Evolutionary conservation across 2,888 invertebrate species (phyloP).

Genomic region (Trachelus stipa): DNA sequence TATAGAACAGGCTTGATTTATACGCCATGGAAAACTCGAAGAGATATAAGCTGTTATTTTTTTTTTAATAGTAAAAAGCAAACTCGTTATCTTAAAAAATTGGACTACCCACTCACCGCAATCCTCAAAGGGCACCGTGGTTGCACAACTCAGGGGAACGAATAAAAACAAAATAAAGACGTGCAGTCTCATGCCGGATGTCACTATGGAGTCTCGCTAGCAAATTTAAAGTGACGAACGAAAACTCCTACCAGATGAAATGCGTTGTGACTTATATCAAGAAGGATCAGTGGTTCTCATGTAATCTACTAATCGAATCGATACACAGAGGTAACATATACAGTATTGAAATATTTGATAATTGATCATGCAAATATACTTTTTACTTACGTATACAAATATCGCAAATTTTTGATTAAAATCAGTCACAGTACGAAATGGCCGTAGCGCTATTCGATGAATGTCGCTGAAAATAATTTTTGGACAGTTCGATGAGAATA

Average conservation of each 20-base stretch:
- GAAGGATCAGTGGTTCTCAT: conserved; percentile 8
- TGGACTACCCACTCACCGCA: conserved; percentile 13
- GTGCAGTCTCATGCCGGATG: not conserved
- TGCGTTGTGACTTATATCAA: conserved; percentile 8
- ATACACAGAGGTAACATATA: too few species aligned
- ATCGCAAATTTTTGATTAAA: not conserved
- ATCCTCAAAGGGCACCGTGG: conserved; percentile 17
- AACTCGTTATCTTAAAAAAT: not conserved
- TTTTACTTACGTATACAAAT: not conserved
- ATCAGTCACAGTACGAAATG: not conserved
- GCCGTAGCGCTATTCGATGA: not conserved
- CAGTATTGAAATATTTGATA: not conserved
- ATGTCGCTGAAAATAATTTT: not conserved
- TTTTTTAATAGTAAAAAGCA: not conserved
- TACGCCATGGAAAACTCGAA: not conserved
- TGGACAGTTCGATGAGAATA: not conserved
- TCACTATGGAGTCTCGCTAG: not conserved
- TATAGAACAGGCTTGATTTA: not conserved
- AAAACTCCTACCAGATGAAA: not conserved
- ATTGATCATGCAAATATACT: not conserved
- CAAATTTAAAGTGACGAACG: not conserved
- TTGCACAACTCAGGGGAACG: not conserved
- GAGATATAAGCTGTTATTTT: not conserved
- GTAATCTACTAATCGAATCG: not conserved
- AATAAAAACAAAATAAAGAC: not conserved